Evolutionary conservation across 2,888 invertebrate species (phyloP), one percentile per base, ranked within the genome.

Genomic region (Napeogenes inachia): DNA sequence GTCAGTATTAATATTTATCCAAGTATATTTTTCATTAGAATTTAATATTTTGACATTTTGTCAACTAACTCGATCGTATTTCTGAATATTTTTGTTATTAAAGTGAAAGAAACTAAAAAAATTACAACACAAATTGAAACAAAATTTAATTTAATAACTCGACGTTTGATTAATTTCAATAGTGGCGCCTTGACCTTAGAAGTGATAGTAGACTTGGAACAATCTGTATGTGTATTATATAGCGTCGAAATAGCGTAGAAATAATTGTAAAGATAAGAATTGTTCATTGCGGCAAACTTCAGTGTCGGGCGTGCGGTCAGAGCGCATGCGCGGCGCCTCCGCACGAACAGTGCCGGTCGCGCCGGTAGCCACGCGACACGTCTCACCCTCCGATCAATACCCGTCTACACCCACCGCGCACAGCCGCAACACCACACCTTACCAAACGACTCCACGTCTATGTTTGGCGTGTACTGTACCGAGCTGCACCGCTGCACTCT

Each of bases 341-440:
- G 71, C 73, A 72, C 73, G 74, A 76, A 65, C 72, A 88, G 89
- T 90, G 86, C 84, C 85, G 87, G 83, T 80, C 84, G 84, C 85
- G 87, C 84, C 87, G 85, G 87, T 85, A 79, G 76, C 81, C 87
- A 84, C 86, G 85, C 82, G 88, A 76, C 87, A 87, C 89, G 87
- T 86, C 87, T 82, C 50, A 76, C 73, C 75, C 71, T 60, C 72
- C 68, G 77, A 78, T 81, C 80, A 72, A 80, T 80, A 80, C 73
- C 71, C 66, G 62, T 57, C 35, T 35, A 35, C 35, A 35, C 35
- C 35, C 32, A 10, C 60, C 55, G 62, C 60, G 58, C 58, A 68
- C 57, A 57, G 66, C 64, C 60, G 63, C 66, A 66, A 68, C 74
- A 65, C 65, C 72, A 69, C 66, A 63, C 57, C 66, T 56, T 76